phyloP scores from a whole-genome alignment of 2,113 vertebrate species.

The Lepidothrix coronata region DNA sequence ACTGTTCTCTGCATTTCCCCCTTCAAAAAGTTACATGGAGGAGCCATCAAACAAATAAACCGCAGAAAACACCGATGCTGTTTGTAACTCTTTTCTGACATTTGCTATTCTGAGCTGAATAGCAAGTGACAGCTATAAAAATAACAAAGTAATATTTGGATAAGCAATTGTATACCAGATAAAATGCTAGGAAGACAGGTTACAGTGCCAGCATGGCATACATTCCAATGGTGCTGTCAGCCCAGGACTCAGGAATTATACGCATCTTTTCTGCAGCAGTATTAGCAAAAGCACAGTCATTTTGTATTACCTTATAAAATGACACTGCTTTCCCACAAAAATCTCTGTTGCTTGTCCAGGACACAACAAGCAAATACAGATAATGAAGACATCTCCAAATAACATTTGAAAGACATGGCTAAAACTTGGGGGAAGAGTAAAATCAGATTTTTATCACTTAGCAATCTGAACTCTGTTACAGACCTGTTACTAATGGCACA shows the following conservation, averaged over 20 bases:
- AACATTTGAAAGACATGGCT: neutral
- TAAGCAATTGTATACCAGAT: neutral
- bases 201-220: neutral
- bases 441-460: neutral
- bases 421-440: neutral
- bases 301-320: neutral
- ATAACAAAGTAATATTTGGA: neutral
- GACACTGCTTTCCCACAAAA: neutral
- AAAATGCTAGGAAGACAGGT: neutral
- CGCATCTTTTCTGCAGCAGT: neutral
- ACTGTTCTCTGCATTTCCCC: neutral
- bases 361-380: neutral
- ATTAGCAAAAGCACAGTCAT: neutral
- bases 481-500: neutral
- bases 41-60: neutral
- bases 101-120: neutral
- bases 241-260: neutral
- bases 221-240: accelerated
- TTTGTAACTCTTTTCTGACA: neutral
- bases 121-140: neutral
- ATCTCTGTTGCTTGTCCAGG: neutral
- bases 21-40: neutral
- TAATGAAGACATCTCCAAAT: neutral
- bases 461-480: neutral
- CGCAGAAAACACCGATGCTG: neutral